These are phyloP conservation scores for Myotis lucifugus DNA, from an alignment of 2,113 vertebrate species.

Conservation along the genomic window DNA sequence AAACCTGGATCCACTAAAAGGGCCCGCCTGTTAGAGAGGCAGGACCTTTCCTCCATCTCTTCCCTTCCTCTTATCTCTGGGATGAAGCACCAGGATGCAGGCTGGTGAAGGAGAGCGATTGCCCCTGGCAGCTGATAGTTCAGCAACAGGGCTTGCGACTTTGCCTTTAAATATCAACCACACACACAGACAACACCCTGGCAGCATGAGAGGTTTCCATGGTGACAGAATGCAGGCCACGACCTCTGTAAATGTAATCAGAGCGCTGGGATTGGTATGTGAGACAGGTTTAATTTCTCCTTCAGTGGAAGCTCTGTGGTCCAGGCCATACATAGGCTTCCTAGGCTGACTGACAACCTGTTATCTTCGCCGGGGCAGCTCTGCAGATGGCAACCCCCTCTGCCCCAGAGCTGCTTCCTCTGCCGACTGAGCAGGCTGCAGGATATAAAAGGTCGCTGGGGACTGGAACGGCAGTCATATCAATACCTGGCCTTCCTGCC, in stretches of 20 bases:
- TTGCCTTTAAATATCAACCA: constrained; percentile 85
- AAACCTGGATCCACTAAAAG: neutral
- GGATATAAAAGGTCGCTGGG: constrained; percentile 53
- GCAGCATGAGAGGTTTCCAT: constrained; percentile 87
- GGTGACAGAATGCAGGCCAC: constrained; percentile 86
- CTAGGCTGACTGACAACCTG: constrained; percentile 83
- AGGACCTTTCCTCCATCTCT: constrained; percentile 14
- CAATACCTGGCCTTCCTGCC: constrained; percentile 38
- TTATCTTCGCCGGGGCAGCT: constrained; percentile 79
- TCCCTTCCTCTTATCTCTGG: constrained; percentile 45
- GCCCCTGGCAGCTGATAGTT: constrained; percentile 64
- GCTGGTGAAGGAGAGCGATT: constrained; percentile 55
- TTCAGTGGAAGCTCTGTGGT: constrained; percentile 83
- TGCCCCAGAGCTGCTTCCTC: constrained; percentile 57
- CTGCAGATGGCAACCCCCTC: constrained; percentile 66
- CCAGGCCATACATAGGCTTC: constrained; percentile 76
- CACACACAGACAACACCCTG: constrained; percentile 81
- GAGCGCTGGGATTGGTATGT: constrained; percentile 85
- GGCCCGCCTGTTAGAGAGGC: neutral
- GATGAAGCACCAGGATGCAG: neutral
- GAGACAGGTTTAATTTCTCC: constrained; percentile 88
- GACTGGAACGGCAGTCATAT: neutral
- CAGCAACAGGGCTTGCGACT: constrained; percentile 54
- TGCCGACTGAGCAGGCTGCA: constrained; percentile 52
- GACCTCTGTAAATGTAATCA: constrained; percentile 88